Evolutionary conservation across 2,888 invertebrate species (phyloP).

Genomic region (Melipona beecheii): DNA sequence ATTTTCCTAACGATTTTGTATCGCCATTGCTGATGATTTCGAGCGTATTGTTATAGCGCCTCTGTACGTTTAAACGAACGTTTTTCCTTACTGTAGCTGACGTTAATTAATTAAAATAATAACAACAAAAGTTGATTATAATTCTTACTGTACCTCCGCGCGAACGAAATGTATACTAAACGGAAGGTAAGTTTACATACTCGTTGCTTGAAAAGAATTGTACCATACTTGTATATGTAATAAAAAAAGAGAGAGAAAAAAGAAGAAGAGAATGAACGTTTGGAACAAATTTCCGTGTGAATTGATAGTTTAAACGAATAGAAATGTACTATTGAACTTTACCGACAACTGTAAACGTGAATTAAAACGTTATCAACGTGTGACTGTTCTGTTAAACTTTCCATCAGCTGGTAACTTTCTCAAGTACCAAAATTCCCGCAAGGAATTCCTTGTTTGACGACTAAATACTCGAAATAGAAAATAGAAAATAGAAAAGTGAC

Average conservation of each 20-base stretch:
- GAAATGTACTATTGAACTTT: not conserved
- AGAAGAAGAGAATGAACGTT: not conserved
- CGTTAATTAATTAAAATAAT: conserved; percentile 1
- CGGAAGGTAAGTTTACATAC: too few species aligned
- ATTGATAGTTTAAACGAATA: not conserved
- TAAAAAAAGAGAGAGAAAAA: not conserved
- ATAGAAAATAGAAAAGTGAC: not conserved
- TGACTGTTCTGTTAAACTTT: not conserved
- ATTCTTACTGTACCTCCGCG: not conserved
- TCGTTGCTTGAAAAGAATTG: too few species aligned
- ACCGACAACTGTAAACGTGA: not conserved
- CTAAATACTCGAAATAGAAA: not conserved
- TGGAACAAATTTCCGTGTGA: conserved; percentile 15
- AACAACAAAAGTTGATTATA: not conserved
- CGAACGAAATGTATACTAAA: not conserved
- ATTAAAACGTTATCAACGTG: not conserved
- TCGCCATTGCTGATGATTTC: not conserved
- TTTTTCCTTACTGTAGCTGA: conserved; percentile 13
- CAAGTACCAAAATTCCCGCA: not conserved
- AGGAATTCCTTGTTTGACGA: not conserved
- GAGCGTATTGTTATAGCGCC: not conserved
- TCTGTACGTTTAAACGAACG: not conserved
- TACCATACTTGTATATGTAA: conserved; percentile 10
- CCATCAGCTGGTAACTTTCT: conserved; percentile 4
- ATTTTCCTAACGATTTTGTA: conserved; percentile 9